A percentile compares a stretch with the other conserved stretches of the same genome.
Conservation (phyloP, 2,113 vertebrate species). For the Sardina pilchardus region DNA sequence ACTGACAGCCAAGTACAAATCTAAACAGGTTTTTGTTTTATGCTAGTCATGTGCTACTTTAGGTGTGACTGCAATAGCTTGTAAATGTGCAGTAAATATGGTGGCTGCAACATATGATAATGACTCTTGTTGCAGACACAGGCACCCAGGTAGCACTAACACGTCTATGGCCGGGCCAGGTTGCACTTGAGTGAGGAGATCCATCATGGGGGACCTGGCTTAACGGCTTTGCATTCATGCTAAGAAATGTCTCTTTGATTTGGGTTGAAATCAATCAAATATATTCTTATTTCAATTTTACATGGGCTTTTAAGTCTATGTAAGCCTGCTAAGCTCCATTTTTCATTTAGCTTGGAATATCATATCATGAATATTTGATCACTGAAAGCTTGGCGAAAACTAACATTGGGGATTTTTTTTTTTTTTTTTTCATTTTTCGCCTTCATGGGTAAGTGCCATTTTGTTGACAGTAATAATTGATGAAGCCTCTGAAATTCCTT, state of each 20-base stretch:
- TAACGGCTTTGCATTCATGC: background rate
- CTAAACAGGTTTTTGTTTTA: no score
- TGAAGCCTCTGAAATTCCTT: constrained; percentile 19
- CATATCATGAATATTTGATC: constrained; percentile 46
- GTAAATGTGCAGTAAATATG: no score
- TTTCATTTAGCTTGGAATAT: constrained; percentile 18
- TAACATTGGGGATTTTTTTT: constrained; percentile 31
- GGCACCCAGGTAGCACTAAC: background rate
- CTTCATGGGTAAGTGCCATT: constrained; percentile 22
- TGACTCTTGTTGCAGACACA: no score
- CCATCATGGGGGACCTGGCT: background rate
- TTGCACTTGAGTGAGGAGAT: background rate
- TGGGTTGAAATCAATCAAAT: background rate
- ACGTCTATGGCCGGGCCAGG: background rate
- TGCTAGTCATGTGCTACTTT: no score
- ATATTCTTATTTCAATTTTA: background rate
- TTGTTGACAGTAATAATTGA: constrained; percentile 44
- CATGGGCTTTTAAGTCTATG: background rate
- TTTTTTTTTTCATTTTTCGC: no score
- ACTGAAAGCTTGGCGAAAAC: constrained; percentile 31
- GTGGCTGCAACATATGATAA: background rate
- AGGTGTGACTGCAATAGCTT: no score
- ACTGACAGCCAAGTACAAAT: no score
- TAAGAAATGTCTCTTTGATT: background rate
- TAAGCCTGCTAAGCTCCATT: background rate